Base-by-base conservation (phyloP, 2,888 invertebrate species). In the Cynaeus angustus region DNA sequence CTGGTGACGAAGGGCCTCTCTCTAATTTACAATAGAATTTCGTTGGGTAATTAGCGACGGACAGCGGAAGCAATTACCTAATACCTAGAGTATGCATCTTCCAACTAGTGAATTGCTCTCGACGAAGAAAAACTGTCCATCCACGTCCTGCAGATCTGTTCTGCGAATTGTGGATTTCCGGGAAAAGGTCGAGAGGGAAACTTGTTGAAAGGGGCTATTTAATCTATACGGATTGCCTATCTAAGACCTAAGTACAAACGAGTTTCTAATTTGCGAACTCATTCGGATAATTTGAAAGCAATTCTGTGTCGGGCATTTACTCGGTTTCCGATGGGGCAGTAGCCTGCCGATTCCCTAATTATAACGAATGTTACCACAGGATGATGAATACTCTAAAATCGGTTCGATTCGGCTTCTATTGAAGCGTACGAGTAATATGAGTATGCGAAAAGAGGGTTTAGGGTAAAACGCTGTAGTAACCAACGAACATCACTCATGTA, bases 11-110 rank as follows among this genome's bases (percentile, higher is more conserved):
- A 55, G 73, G 65, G 72, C 71, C 46, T 58, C 74, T 70, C 77
- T 77, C 74, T 77, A 78, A 77, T 78, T 76, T 78, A 77, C 78
- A 75, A 77, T 75, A 72, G 74, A 77, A 78, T 77, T 77, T 75
- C 73, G 71, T 75, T 74, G 65, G 71, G 76, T 77, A 78, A 78
- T 77, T 78, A 76, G 76, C 71, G 68, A 73, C 74, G 73, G 75
- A 46, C 73, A 72, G 53, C 66, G 71, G 67, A 72, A 70, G 70
- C 68, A 68, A 64, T 68, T 65, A 71, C 50, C 65, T 66, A 45
- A 66, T 56, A 66, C 56, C 58, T 58, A 56, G 12, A 58, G 50
- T 38, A 21, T 45, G 62, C 38, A 50, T 50, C 33, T 21, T 58
- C 58, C 45, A n/a, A 43, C 26, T 56, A 43, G 41, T 38, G 16